Evolutionary conservation across 2,888 invertebrate species (phyloP).

Genomic region (Nomada fucata): DNA sequence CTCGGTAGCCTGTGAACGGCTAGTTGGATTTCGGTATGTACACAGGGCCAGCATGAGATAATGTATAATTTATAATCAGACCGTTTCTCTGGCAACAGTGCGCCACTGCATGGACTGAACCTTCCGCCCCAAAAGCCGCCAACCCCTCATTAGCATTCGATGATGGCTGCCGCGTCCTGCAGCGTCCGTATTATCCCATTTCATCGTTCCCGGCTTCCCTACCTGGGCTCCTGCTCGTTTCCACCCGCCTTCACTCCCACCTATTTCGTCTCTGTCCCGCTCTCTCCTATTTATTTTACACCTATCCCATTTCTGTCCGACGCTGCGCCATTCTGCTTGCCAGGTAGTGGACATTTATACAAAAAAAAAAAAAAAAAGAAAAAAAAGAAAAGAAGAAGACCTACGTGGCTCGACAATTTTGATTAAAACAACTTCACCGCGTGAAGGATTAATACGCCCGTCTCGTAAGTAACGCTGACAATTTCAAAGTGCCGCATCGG

Average conservation of each 20-base stretch:
- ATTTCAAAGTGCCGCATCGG: not conserved
- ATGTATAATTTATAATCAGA: conserved; percentile 84
- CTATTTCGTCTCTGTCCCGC: conserved; percentile 21
- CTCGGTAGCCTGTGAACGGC: conserved; percentile 56
- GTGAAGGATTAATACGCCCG: not conserved
- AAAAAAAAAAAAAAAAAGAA: not conserved
- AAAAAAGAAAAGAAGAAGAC: conserved; percentile 36
- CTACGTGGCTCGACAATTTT: conserved; percentile 31
- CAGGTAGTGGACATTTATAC: conserved; percentile 47
- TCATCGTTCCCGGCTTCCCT: conserved; percentile 73
- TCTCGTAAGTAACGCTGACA: not conserved
- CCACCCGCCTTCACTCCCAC: conserved; percentile 48
- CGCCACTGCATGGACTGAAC: conserved; percentile 73
- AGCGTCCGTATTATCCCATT: conserved; percentile 81
- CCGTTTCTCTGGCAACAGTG: conserved; percentile 77
- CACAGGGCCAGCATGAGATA: conserved; percentile 72
- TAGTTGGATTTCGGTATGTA: conserved; percentile 69
- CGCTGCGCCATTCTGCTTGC: conserved; percentile 28
- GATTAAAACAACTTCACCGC: conserved; percentile 23
- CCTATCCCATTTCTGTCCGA: conserved; percentile 39
- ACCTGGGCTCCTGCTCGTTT: conserved; percentile 69
- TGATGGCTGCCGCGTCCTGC: conserved; percentile 84
- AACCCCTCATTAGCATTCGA: conserved; percentile 84
- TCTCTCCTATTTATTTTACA: conserved; percentile 36
- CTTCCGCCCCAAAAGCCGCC: conserved; percentile 79